Conservation (phyloP, 1,140 invertebrate species). For the Halyomorpha halys region DNA sequence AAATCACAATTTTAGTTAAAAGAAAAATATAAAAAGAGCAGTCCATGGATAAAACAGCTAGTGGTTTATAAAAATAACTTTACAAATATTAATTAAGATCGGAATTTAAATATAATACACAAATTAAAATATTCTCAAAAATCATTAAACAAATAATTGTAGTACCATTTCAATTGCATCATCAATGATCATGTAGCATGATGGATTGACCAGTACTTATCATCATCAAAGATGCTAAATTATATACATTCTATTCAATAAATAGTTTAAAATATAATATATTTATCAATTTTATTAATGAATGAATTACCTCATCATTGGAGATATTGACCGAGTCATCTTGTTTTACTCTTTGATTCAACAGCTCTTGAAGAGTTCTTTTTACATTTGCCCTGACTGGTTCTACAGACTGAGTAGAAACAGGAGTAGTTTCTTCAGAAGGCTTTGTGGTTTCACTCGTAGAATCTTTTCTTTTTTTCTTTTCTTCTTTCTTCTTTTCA, state of each 20-base stretch:
- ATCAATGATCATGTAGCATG: too few relatives aligned
- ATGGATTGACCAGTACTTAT: too few relatives aligned
- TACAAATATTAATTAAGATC: too few relatives aligned
- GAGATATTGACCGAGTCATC: constrained; percentile 49
- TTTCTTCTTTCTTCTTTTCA: constrained; percentile 11
- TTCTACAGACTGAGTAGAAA: constrained; percentile 33
- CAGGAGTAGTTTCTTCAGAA: background rate
- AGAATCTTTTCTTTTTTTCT: constrained; percentile 28
- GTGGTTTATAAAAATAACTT: too few relatives aligned
- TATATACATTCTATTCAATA: background rate
- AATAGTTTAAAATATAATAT: background rate
- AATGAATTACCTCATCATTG: constrained; percentile 45
- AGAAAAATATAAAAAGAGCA: too few relatives aligned
- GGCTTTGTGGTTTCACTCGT: constrained; percentile 12
- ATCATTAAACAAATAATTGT: too few relatives aligned
- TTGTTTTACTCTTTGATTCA: constrained; percentile 53
- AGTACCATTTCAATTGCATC: too few relatives aligned
- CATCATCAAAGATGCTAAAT: too few relatives aligned
- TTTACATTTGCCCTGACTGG: constrained; percentile 67
- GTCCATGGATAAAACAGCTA: too few relatives aligned
- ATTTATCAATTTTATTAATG: background rate
- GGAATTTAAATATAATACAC: too few relatives aligned
- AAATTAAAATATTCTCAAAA: too few relatives aligned
- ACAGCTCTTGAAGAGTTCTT: constrained; percentile 62
- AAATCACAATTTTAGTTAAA: too few relatives aligned